Evolutionary conservation across 2,113 vertebrate species (phyloP), one percentile per base, ranked within the genome.

Genomic region (Falcunculus frontatus): DNA sequence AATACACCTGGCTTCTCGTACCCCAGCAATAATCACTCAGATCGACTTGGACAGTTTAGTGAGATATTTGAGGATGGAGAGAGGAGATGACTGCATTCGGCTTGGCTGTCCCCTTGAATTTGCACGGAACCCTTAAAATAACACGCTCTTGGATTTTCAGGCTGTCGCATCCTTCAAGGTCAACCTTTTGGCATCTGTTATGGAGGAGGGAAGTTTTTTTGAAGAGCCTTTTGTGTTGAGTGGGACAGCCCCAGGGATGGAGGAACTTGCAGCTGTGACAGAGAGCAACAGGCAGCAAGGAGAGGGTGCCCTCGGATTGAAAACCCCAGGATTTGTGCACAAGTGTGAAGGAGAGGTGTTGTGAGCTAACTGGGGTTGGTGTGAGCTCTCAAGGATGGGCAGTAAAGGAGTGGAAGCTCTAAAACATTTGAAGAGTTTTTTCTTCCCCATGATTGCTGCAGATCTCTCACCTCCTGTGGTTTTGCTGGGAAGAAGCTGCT

Each of bases 371-470:
- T 41, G 6, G 11, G 23, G 4, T 30, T 87, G 37, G 14, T 62
- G 60, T 52, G 60, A 55, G 17, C 65, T 47, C 29, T 55, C 25
- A 49, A 46, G 30, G 35, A 7, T 26, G 70, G 10, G 20, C 22
- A 4, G 29, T 53, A 11, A 44, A 63, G n/a, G 41, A 87, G 49
- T n/a, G 30, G 41, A 56, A 89, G 30, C 19, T 89, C 46, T 15
- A 37, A 81, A 81, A 69, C 1, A 0, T 33, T 9, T 33, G 8
- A 46, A 62, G 46, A 42, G 4, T 19, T 46, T 88, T 65, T 68
- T 22, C 15, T 76, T 80, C 33, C 27, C 11, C 1, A 1, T 0
- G 0, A 18, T 55, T 67, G 29, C 16, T 22, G 30, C 7, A 1
- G 83, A 33, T 86, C 88, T 81, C 50, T 22, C 17, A 75, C 12